These are phyloP conservation scores for Andrena camellia DNA, from an alignment of 2,888 invertebrate species.

Conservation along the genomic window DNA sequence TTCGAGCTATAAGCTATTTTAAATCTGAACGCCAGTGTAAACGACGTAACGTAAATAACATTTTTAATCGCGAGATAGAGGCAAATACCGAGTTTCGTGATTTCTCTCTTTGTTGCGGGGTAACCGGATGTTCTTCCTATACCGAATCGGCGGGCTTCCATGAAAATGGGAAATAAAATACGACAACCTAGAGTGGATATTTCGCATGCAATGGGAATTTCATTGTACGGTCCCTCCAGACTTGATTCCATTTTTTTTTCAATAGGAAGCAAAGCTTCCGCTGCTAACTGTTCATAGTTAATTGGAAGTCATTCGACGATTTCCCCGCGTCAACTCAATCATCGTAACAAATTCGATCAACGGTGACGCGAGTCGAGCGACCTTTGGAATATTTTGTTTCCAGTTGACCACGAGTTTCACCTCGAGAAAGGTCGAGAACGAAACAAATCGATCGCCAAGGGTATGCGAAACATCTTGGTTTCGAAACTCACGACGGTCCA, in stretches of 20 bases:
- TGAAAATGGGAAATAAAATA: not conserved
- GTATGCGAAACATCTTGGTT: not conserved
- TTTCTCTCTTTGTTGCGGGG: not conserved
- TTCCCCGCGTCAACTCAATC: constrained; percentile 21
- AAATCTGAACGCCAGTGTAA: constrained; percentile 19
- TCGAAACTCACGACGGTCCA: not conserved
- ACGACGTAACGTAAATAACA: constrained; percentile 1
- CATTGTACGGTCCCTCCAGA: not conserved
- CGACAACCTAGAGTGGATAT: not conserved
- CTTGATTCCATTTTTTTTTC: not conserved
- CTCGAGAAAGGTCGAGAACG: not conserved
- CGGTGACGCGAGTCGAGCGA: not conserved
- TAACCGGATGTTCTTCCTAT: constrained; percentile 5
- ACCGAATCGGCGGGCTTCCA: not conserved
- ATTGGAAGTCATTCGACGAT: constrained; percentile 49
- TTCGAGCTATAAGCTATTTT: constrained; percentile 24
- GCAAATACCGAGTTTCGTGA: not conserved
- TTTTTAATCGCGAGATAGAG: constrained; percentile 14
- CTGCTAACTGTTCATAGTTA: constrained; percentile 34
- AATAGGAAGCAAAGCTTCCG: not conserved
- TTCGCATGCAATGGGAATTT: constrained; percentile 3
- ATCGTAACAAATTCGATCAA: constrained; percentile 24
- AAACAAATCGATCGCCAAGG: not conserved
- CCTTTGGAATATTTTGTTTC: constrained; percentile 9
- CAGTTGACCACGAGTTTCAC: not conserved